Evolutionary conservation across 2,888 invertebrate genomes (phyloP).

Genomic region (Drosophila basisetae): DNA sequence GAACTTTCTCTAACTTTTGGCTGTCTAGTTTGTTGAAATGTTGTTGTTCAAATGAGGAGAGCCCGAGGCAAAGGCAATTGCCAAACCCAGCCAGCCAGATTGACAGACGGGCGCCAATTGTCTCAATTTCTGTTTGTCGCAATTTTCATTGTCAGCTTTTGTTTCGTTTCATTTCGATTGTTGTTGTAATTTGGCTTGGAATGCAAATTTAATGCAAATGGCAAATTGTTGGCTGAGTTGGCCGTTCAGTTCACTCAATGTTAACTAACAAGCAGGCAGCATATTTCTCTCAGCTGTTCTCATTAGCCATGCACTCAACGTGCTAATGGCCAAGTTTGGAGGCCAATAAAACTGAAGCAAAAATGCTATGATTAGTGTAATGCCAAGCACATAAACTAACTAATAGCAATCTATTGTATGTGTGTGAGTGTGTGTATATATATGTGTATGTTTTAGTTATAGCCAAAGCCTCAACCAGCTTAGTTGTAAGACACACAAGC

Average conservation of each 20-base stretch:
- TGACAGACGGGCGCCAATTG: slow-evolving; percentile 58
- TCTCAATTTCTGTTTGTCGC: slow-evolving; percentile 63
- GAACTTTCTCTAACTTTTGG: slow-evolving; percentile 40
- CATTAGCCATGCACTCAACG: slow-evolving; percentile 71
- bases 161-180: slow-evolving; percentile 14
- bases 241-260: slow-evolving; percentile 29
- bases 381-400: slow-evolving; percentile 60
- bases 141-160: slow-evolving; percentile 49
- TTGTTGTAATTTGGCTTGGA: slow-evolving; percentile 42
- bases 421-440: slow-evolving; percentile 2
- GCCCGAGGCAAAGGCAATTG: slow-evolving; percentile 63
- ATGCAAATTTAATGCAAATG: slow-evolving; percentile 70
- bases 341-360: slow-evolving; percentile 61
- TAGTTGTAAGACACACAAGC: slow-evolving; percentile 23
- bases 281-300: slow-evolving; percentile 35
- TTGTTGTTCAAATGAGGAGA: slow-evolving; percentile 48
- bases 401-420: slow-evolving; percentile 22
- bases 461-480: slow-evolving; percentile 24
- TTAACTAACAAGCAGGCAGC: slow-evolving; percentile 36
- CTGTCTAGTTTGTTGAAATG: slow-evolving; percentile 36
- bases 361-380: slow-evolving; percentile 74
- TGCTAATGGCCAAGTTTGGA: slow-evolving; percentile 64
- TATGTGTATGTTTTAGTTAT: slow-evolving; percentile 24
- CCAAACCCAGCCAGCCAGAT: slow-evolving; percentile 13
- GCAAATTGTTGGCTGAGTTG: slow-evolving; percentile 47